phyloP scores from a whole-genome alignment of 2,797 vertebrate genomes.

The Sebastes variabilis region DNA sequence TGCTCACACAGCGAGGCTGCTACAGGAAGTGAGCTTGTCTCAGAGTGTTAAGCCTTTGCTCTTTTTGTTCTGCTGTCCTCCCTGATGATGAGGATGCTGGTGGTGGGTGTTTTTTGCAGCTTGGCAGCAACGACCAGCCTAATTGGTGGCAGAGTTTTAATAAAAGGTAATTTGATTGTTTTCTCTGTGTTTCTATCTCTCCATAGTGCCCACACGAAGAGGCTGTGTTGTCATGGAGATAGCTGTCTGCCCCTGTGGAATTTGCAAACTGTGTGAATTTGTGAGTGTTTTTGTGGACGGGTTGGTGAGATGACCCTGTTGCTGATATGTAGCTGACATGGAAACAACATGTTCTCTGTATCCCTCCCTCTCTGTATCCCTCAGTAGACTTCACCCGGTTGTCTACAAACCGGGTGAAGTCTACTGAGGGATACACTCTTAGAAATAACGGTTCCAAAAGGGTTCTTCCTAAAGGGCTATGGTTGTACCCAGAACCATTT shows the following conservation, averaged over 20 bases:
- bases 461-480: neutral
- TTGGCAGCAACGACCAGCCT: slow-evolving; percentile 42
- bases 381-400: no score
- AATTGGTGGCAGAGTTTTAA: slow-evolving; percentile 75
- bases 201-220: slow-evolving; percentile 22
- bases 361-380: no score
- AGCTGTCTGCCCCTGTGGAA: slow-evolving; percentile 36
- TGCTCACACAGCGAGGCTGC: neutral
- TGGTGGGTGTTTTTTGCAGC: slow-evolving; percentile 35
- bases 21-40: slow-evolving; percentile 26
- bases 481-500: neutral
- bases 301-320: slow-evolving; percentile 28
- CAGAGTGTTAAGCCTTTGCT: slow-evolving; percentile 34
- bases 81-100: neutral
- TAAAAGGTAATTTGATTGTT: slow-evolving; percentile 74
- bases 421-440: neutral
- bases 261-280: slow-evolving; percentile 9
- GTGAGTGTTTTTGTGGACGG: slow-evolving; percentile 1
- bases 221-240: slow-evolving; percentile 78
- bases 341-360: slow-evolving; percentile 2
- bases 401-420: neutral
- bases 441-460: neutral
- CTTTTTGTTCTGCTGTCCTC: slow-evolving; percentile 43
- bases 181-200: slow-evolving; percentile 43
- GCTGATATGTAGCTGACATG: neutral